A percentile compares a stretch with the other conserved stretches of the same genome.
Evolutionary conservation across 2,797 vertebrate genomes (phyloP).

Genomic region (Poecile montanus): DNA sequence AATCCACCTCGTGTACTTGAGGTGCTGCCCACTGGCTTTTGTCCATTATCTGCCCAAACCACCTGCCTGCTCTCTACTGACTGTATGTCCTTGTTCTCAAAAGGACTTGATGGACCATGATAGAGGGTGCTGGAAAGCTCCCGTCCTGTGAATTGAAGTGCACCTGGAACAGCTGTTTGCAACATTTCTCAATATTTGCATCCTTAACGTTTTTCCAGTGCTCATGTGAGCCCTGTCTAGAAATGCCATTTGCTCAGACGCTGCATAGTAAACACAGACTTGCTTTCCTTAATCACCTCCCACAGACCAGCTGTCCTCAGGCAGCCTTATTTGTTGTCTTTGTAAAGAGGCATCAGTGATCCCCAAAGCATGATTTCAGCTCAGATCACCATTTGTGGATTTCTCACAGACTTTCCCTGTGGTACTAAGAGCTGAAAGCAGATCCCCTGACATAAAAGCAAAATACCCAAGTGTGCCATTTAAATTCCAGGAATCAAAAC

Average conservation of each 20-base stretch:
- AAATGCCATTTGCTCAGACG: not conserved
- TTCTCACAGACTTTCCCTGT: not conserved
- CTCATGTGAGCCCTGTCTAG: not conserved
- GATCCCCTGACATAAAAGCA: not conserved
- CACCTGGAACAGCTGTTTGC: not conserved
- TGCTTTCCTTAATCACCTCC: not conserved
- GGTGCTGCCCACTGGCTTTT: not conserved
- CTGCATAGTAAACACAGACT: not conserved
- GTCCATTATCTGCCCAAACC: not conserved
- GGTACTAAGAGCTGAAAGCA: not conserved
- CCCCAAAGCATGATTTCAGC: not conserved
- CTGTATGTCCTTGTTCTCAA: not conserved
- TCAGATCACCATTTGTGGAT: not conserved
- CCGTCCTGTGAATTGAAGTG: not conserved
- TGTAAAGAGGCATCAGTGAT: not conserved
- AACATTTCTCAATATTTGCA: not conserved
- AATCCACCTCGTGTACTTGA: not conserved
- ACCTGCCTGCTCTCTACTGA: not conserved
- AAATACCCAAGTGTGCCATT: not conserved
- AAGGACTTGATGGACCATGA: not conserved
- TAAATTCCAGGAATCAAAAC: not conserved
- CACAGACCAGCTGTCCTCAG: conserved; percentile 11
- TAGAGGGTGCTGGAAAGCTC: not conserved
- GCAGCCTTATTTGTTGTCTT: not conserved
- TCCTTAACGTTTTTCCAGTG: not conserved